These are phyloP conservation scores for Pomatostomus ruficeps DNA, from an alignment of 2,113 vertebrate genomes.

Conservation along the genomic window DNA sequence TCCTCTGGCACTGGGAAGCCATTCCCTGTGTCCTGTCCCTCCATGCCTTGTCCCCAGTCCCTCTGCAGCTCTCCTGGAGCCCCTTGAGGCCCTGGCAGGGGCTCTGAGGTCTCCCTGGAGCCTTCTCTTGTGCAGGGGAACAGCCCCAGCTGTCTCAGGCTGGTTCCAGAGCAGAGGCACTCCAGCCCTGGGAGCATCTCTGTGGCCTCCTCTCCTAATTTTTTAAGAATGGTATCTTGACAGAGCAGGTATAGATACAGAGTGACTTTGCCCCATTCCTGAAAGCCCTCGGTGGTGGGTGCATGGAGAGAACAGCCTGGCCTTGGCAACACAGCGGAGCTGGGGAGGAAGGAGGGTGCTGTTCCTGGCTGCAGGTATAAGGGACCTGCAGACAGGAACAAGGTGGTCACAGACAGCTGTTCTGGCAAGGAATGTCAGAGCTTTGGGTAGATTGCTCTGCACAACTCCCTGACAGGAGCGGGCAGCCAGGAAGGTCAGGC, in stretches of 20 bases:
- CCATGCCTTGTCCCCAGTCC: not conserved
- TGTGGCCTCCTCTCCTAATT: rapidly evolving
- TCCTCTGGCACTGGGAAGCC: not conserved
- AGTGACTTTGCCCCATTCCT: not conserved
- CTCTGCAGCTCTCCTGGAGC: not conserved
- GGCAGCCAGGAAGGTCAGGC: rapidly evolving
- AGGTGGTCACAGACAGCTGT: rapidly evolving
- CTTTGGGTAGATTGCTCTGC: not conserved
- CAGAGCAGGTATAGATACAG: rapidly evolving
- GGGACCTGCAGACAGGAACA: not conserved
- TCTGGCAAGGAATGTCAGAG: not conserved
- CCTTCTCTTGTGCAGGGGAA: not conserved
- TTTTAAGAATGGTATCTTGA: rapidly evolving
- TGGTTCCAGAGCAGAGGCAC: not conserved
- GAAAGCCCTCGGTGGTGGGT: rapidly evolving
- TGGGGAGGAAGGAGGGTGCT: not conserved
- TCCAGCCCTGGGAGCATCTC: not conserved
- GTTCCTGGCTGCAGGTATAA: not conserved
- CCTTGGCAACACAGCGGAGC: rapidly evolving
- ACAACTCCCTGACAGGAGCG: not conserved
- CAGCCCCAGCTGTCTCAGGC: not conserved
- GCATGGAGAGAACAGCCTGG: not conserved
- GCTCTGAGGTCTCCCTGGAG: not conserved
- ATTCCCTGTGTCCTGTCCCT: not conserved
- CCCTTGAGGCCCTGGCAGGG: not conserved